Evolutionary conservation across 2,797 vertebrate genomes (phyloP).

Genomic region (Rhyacichthys aspro): DNA sequence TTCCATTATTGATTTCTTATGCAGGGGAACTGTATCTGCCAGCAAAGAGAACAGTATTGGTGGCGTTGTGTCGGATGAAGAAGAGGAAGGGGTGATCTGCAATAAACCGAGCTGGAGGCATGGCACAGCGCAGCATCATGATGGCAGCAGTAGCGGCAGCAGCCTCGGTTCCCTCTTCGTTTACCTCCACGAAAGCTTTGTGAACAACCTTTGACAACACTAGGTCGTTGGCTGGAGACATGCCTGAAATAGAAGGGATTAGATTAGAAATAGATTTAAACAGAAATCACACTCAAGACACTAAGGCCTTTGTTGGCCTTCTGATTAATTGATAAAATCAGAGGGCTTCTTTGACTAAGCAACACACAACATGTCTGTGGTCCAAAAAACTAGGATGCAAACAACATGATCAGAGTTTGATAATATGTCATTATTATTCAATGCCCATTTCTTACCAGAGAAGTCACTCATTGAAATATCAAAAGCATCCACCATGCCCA

Average conservation of each 20-base stretch:
- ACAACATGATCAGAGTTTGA: background rate
- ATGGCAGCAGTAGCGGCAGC: constrained; percentile 72
- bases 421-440: background rate
- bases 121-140: constrained; percentile 44
- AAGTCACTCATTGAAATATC: constrained; percentile 76
- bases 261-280: too few relatives aligned
- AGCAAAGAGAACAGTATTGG: constrained; percentile 79
- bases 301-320: too few relatives aligned
- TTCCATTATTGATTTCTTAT: background rate
- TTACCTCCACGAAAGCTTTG: constrained; percentile 85
- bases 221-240: constrained; percentile 72
- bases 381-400: background rate
- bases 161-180: constrained; percentile 86
- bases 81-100: constrained; percentile 87
- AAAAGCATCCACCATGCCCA: constrained; percentile 91
- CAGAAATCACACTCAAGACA: too few relatives aligned
- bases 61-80: constrained; percentile 80
- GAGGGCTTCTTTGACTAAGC: too few relatives aligned
- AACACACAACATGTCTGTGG: too few relatives aligned
- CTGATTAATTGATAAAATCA: too few relatives aligned
- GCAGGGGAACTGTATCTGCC: constrained; percentile 82
- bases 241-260: constrained; percentile 44
- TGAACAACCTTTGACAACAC: constrained; percentile 83
- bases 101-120: constrained; percentile 31
- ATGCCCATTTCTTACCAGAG: constrained; percentile 65